Evolutionary conservation across 2,113 vertebrate genomes (phyloP).

Genomic region (Chelonoidis abingdonii): DNA sequence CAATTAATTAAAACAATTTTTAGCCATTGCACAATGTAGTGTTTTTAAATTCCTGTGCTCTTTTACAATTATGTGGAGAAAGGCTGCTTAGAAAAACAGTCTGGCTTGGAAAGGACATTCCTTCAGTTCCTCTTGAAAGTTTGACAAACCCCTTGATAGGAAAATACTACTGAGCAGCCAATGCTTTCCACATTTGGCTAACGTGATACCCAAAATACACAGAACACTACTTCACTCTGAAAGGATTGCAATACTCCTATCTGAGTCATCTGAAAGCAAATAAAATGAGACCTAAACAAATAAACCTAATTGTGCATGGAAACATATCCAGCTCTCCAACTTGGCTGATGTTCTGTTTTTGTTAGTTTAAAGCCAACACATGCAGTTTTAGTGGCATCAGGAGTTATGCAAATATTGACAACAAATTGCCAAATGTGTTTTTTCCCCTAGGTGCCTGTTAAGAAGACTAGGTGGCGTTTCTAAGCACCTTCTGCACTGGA

Average conservation of each 20-base stretch:
- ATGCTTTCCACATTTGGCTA: constrained; percentile 77
- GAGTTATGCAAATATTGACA: constrained; percentile 79
- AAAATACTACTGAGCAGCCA: constrained; percentile 80
- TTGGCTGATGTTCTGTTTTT: constrained; percentile 78
- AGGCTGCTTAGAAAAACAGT: constrained; percentile 66
- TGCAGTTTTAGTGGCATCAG: constrained; percentile 75
- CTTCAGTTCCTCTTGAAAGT: constrained; percentile 80
- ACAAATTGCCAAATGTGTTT: constrained; percentile 78
- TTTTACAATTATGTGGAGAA: constrained; percentile 62
- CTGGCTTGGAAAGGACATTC: constrained; percentile 72
- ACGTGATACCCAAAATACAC: constrained; percentile 77
- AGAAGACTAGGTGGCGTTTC: constrained; percentile 65
- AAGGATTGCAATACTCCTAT: constrained; percentile 81
- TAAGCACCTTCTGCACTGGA: constrained; percentile 66
- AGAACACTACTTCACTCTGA: constrained; percentile 78
- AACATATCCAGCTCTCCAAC: constrained; percentile 77
- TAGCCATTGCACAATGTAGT: constrained; percentile 58
- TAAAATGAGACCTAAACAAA: constrained; percentile 85
- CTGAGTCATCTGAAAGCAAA: constrained; percentile 86
- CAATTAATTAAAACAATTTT: constrained; percentile 63
- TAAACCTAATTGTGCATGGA: constrained; percentile 82
- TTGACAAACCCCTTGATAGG: constrained; percentile 78
- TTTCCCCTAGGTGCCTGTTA: constrained; percentile 28
- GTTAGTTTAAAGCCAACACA: constrained; percentile 79
- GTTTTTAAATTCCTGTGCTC: constrained; percentile 63